Evolutionary conservation across 2,113 vertebrate species (phyloP).

Genomic region (Odobenus rosmarus): DNA sequence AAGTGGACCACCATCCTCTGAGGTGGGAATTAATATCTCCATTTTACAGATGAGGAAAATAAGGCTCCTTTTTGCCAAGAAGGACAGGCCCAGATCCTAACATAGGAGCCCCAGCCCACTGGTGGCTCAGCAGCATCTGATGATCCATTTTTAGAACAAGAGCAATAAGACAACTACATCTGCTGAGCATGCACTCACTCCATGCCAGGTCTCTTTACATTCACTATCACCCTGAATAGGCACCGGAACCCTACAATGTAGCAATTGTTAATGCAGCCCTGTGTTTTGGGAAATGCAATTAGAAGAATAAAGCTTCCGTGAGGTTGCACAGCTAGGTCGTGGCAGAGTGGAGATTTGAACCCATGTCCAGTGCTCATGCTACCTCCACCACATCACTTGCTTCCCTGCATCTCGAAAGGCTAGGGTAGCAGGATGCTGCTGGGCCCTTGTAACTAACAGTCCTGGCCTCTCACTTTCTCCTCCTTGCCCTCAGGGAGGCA

Average conservation of each 20-base stretch:
- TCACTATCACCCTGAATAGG: background rate
- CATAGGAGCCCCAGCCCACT: background rate
- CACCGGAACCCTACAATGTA: background rate
- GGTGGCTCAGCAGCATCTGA: background rate
- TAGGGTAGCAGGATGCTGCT: background rate
- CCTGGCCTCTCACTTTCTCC: background rate
- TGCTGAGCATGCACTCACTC: background rate
- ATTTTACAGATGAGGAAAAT: background rate
- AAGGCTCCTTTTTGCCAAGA: background rate
- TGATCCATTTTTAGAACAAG: slow-evolving; percentile 12
- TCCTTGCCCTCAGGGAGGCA: slow-evolving; percentile 71
- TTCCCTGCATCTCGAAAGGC: background rate
- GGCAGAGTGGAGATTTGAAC: background rate
- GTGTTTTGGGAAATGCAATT: background rate
- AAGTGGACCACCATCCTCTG: background rate
- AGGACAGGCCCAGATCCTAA: background rate
- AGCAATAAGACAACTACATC: background rate
- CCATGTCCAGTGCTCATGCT: background rate
- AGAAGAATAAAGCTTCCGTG: background rate
- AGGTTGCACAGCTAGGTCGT: background rate
- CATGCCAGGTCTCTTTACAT: background rate
- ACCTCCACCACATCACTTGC: too few species aligned
- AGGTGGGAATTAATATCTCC: background rate
- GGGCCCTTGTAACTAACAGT: background rate
- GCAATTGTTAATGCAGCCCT: background rate